Conservation (phyloP, 2,797 vertebrate species). For the Antrozous pallidus region DNA sequence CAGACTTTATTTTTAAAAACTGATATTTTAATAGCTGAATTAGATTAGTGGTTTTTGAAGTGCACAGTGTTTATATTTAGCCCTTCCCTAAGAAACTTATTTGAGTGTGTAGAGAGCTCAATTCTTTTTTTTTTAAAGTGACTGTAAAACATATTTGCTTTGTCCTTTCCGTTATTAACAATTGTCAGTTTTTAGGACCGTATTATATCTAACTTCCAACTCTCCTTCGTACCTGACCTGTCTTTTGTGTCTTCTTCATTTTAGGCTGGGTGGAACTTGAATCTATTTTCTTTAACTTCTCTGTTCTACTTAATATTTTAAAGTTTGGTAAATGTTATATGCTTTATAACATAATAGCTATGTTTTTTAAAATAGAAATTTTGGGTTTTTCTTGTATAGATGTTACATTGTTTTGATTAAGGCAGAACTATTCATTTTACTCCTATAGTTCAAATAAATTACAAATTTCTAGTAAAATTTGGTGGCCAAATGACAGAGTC, state of each 20-base stretch:
- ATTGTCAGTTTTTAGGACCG: background rate
- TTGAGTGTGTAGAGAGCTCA: background rate
- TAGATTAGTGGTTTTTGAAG: background rate
- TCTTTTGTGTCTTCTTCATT: background rate
- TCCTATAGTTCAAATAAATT: conserved; percentile 1
- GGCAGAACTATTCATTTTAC: background rate
- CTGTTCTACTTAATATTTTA: background rate
- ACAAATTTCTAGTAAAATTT: background rate
- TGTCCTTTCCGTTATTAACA: background rate
- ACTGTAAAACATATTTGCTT: background rate
- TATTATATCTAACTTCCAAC: background rate
- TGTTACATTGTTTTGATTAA: background rate
- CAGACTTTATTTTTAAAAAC: conserved; percentile 1
- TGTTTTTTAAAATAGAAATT: background rate
- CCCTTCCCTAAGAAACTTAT: background rate
- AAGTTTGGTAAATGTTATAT: background rate
- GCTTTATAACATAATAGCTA: background rate
- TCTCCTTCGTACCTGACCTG: too few species aligned
- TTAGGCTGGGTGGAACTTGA: background rate
- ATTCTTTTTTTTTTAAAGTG: background rate
- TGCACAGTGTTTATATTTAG: background rate
- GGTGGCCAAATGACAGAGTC: background rate
- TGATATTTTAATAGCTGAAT: background rate
- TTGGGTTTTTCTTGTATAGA: background rate
- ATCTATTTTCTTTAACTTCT: background rate